Base-by-base conservation (phyloP, 2,888 invertebrate species). In the Scaptomyza parva region DNA sequence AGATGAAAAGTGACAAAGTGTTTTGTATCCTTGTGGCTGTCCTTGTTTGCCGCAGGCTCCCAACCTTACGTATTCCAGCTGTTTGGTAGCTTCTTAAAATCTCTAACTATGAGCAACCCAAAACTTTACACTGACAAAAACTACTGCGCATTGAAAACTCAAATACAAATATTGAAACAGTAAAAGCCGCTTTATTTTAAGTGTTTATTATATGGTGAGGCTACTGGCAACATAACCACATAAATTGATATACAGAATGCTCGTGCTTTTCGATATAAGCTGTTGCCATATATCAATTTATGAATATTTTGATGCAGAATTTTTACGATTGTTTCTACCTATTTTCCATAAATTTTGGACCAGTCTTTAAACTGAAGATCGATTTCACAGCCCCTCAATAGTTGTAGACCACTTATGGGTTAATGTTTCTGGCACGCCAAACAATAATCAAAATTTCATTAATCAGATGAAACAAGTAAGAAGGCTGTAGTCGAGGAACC, bases 91-190 rank as follows among this genome's bases (percentile, higher is more conserved):
- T 26, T 24, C 45, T 35, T 22, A 45, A 70, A 69, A 62, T 62
- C 53, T 53, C 64, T 50, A 51, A 62, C 63, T 55, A 55, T 52
- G 53, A 63, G 33, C 55, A 77, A 37, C 43, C 52, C 35, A 17
- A 43, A 58, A 51, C 44, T 17, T 41, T 30, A 41, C 52, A 24
- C 52, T 18, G 47, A 35, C 52, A 78, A 35, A 75, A 48, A 48
- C 35, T 35, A 70, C 88, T 71, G 69, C 71, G 68, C 82, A 75
- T 67, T 70, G 68, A 65, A 71, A 81, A 72, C 66, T 68, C 78
- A 71, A 81, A 72, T 66, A 72, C 78, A 82, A 82, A 82, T 85
- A 82, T 83, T 86, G 86, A 63, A 88, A 86, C 45, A 74, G 74
- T 50, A 55, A 71, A 76, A 58, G 45, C 78, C 60, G 70, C 71